Evolutionary conservation across 2,113 vertebrate genomes (phyloP), one percentile per base, ranked within the genome.

Genomic region (Polypterus senegalus): DNA sequence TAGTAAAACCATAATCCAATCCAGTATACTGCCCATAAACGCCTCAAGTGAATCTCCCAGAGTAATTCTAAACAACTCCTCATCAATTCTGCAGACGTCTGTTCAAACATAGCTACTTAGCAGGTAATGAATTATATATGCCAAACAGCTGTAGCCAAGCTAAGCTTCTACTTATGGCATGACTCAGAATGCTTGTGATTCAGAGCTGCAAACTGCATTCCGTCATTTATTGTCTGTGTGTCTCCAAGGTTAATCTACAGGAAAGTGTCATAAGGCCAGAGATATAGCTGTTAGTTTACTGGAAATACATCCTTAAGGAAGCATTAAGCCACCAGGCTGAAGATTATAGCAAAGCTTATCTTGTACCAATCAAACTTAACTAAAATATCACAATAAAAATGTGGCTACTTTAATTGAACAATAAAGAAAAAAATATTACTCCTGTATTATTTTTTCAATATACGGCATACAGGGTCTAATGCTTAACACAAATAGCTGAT

Each of bases 111-210:
- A 10, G 51, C 3, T 52, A 52, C 4, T 52, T 52, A 52, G 51
- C 4, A 10, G 10, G 51, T 27, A 6, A 45, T 58, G 11, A 58
- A 58, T 58, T 58, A 43, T 58, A 45, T 58, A 58, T 9, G 46
- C 3, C 43, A 7, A 58, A 27, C 56, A 58, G n/a, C 56, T 58
- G 56, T 45, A 58, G 4, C 46, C 8, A 58, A 58, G 56, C 43
- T 58, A 58, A 58, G 43, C 11, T 27, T 5, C n/a, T 58, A 58
- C 46, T 58, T 58, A 45, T n/a, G 7, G 5, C 43, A 58, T 58
- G 56, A 58, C 5, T 58, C 56, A 58, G 5, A 45, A 2, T 9
- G 54, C 54, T 27, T 55, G 56, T 57, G 56, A 57, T 57, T 57
- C 43, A 43, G 6, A 4, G 3, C 43, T 2, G 43, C 6, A 45